A percentile compares a stretch with the other conserved stretches of the same genome.
Evolutionary conservation across 2,113 vertebrate genomes (phyloP).

Genomic region (Nyctibius bracteatus): DNA sequence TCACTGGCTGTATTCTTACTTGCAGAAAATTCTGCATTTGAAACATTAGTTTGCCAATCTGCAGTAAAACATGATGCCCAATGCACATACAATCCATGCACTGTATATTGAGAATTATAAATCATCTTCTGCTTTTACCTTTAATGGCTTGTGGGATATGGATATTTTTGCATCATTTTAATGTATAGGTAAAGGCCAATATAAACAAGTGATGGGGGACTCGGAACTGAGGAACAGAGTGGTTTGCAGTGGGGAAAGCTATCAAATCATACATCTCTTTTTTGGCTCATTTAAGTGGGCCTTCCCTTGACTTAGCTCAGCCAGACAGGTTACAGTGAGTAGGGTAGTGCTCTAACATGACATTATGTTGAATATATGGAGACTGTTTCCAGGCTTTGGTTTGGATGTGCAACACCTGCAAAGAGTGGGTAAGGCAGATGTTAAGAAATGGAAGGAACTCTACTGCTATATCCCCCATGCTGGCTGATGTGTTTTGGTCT

Average conservation of each 20-base stretch:
- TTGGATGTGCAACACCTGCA: neutral
- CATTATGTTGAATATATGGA: fast-evolving
- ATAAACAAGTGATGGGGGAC: neutral
- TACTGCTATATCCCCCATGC: fast-evolving
- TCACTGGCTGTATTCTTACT: neutral
- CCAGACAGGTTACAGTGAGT: neutral
- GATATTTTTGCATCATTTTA: neutral
- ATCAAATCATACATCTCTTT: neutral
- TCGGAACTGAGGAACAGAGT: neutral
- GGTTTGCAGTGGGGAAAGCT: neutral
- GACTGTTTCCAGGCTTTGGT: neutral
- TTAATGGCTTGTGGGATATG: neutral
- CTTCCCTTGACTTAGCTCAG: neutral
- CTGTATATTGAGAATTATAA: neutral
- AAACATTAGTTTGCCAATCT: neutral
- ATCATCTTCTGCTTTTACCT: neutral
- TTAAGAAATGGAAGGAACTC: neutral
- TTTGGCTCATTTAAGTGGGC: neutral
- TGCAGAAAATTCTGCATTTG: neutral
- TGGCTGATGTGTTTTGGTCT: neutral
- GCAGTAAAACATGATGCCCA: neutral
- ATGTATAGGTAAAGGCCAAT: neutral
- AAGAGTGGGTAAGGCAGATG: neutral
- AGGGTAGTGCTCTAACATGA: neutral
- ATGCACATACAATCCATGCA: neutral